Evolutionary conservation across 2,113 vertebrate species (phyloP), one percentile per base, ranked within the genome.

Genomic region (Chaenocephalus aceratus): DNA sequence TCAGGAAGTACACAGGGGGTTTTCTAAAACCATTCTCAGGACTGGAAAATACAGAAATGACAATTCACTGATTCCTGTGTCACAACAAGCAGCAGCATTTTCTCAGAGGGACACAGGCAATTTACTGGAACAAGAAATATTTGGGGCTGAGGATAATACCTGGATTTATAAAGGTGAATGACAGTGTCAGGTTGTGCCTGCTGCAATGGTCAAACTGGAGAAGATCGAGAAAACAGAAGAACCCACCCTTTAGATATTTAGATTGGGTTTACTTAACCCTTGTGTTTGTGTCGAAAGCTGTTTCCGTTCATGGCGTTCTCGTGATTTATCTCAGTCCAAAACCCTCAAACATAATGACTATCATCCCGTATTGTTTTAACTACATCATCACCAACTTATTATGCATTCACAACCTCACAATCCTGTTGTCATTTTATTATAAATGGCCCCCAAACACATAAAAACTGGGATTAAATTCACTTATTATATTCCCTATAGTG

Each of bases 21-120:
- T 72, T 86, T 34, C 30, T 56, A 58, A 77, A 83, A 82, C 45
- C 75, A 65, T 79, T 72, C 26, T 54, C 18, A 41, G 36, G 36
- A 68, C 16, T 45, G 34, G 48, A 77, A 23, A 21, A 72, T 34
- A 36, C 26, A 34, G 18, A 77, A 72, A 82, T 23, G 51, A 56
- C 54, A 71, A 66, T 46, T 18, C n/a, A 63, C 11, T 56, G 54
- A 70, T 62, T 76, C 46, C 30, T 80, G 44, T 26, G 54, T 53
- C 11, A 79, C 48, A 76, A 64, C 66, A 67, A n/a, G 48, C 49
- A 46, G 16, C 52, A 70, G 36, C 21, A 44, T 21, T 60, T 74
- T 70, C 57, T 30, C 34, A 83, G 8, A 44, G 30, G 63, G 69
- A 70, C 73, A 45, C 14, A 76, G 45, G 57, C 61, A 82, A 66